Evolutionary conservation across 2,888 invertebrate species (phyloP), one percentile per base, ranked within the genome.

Genomic region (Mactromeris polynyma): DNA sequence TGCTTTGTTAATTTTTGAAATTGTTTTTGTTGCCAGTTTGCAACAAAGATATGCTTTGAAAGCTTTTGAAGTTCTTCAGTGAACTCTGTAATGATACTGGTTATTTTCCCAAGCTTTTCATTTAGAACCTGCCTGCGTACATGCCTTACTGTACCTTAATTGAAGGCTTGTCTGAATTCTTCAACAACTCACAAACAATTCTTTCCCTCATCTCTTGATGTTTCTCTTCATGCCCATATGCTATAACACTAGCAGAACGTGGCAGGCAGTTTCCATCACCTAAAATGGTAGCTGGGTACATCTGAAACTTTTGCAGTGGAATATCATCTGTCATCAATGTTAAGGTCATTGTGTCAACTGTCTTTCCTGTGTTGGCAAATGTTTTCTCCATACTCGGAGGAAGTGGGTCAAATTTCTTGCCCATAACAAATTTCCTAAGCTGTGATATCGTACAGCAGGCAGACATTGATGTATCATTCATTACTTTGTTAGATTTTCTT

Each of bases 251-350:
- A 9, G 86, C 86, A 38, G 73, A 64, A 40, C 86, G 81, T 6
- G 86, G 86, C 42, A 81, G 42, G 40, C 86, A 86, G 81, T 86
- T 86, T 2, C 86, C 86, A 36, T 86, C 86, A n/a, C 40, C 86
- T 26, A 6, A 19, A 26, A 86, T 86, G 36, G 21, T 6, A 69
- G 81, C 86, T 81, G 81, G 86, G n/a, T 86, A 46, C 11, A 85
- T 38, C 21, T 54, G n/a, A 4, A 21, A 19, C 17, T 11, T n/a
- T 69, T 69, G 2, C 36, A 83, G 26, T 38, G 86, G 86, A 86
- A 81, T 86, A 21, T 86, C 86, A 73, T 33, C 31, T 58, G 86
- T 69, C 17, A 86, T 9, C 81, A 81, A 33, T 2, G 46, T 81
- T 33, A 81, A 9, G 69, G 81, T 86, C 17, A 1, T 73, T 36